Evolutionary conservation across 1,140 invertebrate species (phyloP).

Genomic region (Homarus americanus): DNA sequence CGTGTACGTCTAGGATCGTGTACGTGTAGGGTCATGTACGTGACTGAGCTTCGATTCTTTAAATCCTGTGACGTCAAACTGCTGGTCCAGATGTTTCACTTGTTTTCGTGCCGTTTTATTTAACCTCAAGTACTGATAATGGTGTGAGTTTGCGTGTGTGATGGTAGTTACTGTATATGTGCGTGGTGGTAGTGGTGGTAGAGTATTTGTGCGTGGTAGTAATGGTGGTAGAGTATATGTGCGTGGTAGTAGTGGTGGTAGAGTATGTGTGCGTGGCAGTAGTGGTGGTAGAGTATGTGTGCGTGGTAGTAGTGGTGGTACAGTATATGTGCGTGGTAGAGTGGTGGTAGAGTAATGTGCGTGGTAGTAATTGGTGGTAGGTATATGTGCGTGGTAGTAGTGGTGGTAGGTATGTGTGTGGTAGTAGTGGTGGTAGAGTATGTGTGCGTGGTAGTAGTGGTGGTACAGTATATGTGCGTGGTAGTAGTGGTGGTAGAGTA

Average conservation of each 20-base stretch:
- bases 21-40: neutral
- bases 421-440: too few species aligned
- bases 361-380: neutral
- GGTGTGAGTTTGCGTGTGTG: neutral
- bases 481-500: too few species aligned
- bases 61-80: conserved; percentile 23
- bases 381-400: neutral
- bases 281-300: neutral
- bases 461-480: too few species aligned
- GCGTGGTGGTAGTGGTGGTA: neutral
- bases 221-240: neutral
- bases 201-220: neutral
- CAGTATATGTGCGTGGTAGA: too few species aligned
- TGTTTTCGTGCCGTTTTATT: neutral
- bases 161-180: neutral
- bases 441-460: too few species aligned
- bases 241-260: neutral
- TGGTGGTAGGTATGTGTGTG: neutral
- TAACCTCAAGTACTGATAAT: neutral
- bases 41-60: conserved; percentile 39
- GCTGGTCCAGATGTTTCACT: neutral
- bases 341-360: neutral
- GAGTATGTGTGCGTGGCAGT: neutral
- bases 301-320: neutral
- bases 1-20: neutral